Evolutionary conservation across 2,113 vertebrate genomes (phyloP), one percentile per base, ranked within the genome.

Genomic region (Xiphophorus hellerii): DNA sequence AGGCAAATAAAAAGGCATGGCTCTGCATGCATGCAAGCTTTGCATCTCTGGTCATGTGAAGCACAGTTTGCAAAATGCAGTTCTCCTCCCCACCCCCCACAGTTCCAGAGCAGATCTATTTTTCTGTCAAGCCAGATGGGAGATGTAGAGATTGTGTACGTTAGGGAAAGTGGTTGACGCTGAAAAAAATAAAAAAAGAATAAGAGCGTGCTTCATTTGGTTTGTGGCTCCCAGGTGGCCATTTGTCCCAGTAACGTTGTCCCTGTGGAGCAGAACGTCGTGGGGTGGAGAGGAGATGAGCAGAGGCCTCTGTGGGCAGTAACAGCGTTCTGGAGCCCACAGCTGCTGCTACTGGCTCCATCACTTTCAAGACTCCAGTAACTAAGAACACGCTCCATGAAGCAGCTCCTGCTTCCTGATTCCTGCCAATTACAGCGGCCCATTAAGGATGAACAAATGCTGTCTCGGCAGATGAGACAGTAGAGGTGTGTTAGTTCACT

Each of bases 401-500:
- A 93, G 93, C 92, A 79, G 71, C 67, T 71, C 84, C 83, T 81
- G 74, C 87, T 90, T 88, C 91, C 89, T 84, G 93, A 92, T 92
- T 92, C 71, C 84, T 68, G 85, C 93, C 94, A 95, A 95, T 95
- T 95, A 95, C 90, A 93, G 91, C 82, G 89, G 94, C 85, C 92
- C 94, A 95, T 95, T 95, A 95, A 92, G 87, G 91, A 91, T 58
- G 91, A 80, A 70, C 77, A 73, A 87, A 85, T 33, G 84, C 87
- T 82, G 78, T 81, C 74, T 86, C 90, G 91, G 84, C 94, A 94
- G 95, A 96, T 92, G 92, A 93, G 90, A 92, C 85, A 93, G 84
- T 76, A 87, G 78, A 89, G 88, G 87, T 93, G 92, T 79, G 85
- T 72, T 92, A 83, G 88, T 29, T 67, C 10, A 6, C 71, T 60